These are phyloP conservation scores for Antheraea assamensis DNA, from an alignment of 2,888 invertebrate species.

Conservation along the genomic window DNA sequence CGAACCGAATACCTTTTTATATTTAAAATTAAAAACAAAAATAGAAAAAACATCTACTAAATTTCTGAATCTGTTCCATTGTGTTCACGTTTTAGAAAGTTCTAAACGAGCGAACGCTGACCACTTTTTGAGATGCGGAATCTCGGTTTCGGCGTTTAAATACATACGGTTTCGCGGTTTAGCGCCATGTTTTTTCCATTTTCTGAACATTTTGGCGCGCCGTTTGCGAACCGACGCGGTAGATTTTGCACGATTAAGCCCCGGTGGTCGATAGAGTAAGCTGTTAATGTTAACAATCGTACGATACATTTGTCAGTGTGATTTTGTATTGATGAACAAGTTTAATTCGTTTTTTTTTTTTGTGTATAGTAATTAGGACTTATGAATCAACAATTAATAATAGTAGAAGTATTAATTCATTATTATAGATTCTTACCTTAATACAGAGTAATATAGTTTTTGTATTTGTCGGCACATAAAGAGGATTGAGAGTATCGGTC, in stretches of 20 bases:
- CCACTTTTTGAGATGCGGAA: constrained; percentile 71
- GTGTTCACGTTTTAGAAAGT: constrained; percentile 82
- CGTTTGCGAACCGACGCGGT: constrained; percentile 65
- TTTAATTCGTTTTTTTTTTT: constrained; percentile 12
- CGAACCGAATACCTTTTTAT: constrained; percentile 77
- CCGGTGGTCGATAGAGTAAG: constrained; percentile 75
- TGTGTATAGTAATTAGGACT: constrained; percentile 21
- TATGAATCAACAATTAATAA: constrained; percentile 9
- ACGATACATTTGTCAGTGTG: constrained; percentile 47
- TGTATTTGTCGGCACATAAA: constrained; percentile 51
- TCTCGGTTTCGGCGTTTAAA: constrained; percentile 80
- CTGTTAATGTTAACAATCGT: constrained; percentile 75
- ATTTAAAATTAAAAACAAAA: constrained; percentile 77
- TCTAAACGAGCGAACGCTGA: constrained; percentile 74
- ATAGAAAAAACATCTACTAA: constrained; percentile 63
- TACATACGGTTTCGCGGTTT: constrained; percentile 80
- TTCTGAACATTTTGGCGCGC: constrained; percentile 76
- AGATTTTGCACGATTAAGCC: constrained; percentile 76
- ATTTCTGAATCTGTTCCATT: constrained; percentile 78
- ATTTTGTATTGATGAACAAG: constrained; percentile 35
- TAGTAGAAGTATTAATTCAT: constrained; percentile 8
- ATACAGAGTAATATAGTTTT: constrained; percentile 42
- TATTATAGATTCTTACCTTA: constrained; percentile 20
- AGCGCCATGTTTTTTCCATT: constrained; percentile 82
- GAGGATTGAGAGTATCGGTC: constrained; percentile 58